phyloP scores from a whole-genome alignment of 2,888 invertebrate species.

The Beris chalybata region DNA sequence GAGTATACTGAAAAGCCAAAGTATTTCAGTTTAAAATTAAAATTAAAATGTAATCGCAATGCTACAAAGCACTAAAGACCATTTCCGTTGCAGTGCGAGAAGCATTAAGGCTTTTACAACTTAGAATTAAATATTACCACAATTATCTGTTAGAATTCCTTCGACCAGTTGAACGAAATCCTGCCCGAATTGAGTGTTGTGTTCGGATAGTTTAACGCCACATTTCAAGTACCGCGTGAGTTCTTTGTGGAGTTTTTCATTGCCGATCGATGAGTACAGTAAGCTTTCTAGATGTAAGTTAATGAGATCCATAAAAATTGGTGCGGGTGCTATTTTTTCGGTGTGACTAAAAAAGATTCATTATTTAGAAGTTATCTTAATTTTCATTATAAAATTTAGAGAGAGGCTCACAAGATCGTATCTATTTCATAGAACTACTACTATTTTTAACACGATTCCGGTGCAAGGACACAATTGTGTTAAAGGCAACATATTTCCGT shows the following conservation, averaged over 20 bases:
- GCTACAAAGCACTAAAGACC: too few relatives aligned
- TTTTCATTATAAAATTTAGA: not conserved
- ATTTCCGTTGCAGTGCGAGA: not conserved
- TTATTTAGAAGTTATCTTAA: not conserved
- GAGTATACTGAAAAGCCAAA: slow-evolving; percentile 45
- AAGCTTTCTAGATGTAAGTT: slow-evolving; percentile 54
- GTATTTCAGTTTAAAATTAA: not conserved
- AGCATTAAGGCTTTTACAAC: not conserved
- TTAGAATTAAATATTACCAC: slow-evolving; percentile 39
- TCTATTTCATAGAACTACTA: not conserved
- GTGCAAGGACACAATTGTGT: too few relatives aligned
- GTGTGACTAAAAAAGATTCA: slow-evolving; percentile 36
- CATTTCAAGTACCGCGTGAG: slow-evolving; percentile 59
- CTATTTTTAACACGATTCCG: too few relatives aligned
- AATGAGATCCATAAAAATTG: slow-evolving; percentile 50
- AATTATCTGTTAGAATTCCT: slow-evolving; percentile 52
- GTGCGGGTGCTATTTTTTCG: slow-evolving; percentile 42
- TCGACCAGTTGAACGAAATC: slow-evolving; percentile 68
- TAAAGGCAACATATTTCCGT: too few relatives aligned
- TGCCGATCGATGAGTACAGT: slow-evolving; percentile 51
- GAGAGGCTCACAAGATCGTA: not conserved
- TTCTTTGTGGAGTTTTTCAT: slow-evolving; percentile 49
- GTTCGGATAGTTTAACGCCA: slow-evolving; percentile 71
- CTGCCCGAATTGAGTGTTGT: slow-evolving; percentile 64
- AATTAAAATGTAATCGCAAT: not conserved